These are phyloP conservation scores for Phania funesta DNA, from an alignment of 2,888 invertebrate species.

Conservation along the genomic window DNA sequence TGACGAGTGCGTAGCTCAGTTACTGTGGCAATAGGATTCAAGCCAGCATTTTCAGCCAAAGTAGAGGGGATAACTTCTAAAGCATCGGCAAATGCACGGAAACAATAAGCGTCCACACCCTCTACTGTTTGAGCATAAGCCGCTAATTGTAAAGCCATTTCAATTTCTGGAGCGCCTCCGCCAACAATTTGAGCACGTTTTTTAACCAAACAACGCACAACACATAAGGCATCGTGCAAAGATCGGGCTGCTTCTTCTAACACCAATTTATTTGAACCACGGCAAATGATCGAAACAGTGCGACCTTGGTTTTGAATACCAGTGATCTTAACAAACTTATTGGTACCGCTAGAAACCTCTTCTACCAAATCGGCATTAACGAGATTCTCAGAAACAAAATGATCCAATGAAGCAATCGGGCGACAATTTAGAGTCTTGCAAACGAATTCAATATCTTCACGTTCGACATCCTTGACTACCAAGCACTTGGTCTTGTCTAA, in stretches of 20 bases:
- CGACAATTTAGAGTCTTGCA: constrained; percentile 96
- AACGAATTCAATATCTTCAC: constrained; percentile 98
- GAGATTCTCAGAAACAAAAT: constrained; percentile 95
- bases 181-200: constrained; percentile 95
- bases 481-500: constrained; percentile 99
- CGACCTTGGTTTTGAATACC: constrained; percentile 93
- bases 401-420: constrained; percentile 99
- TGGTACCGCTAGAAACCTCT: constrained; percentile 93
- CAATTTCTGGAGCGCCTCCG: constrained; percentile 98
- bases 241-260: constrained; percentile 95
- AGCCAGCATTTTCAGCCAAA: constrained; percentile 91
- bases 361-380: constrained; percentile 96
- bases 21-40: constrained; percentile 96
- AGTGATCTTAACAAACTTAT: constrained; percentile 95
- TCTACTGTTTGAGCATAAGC: constrained; percentile 90
- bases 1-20: constrained; percentile 97
- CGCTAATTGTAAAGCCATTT: constrained; percentile 91
- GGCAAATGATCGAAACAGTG: constrained; percentile 95
- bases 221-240: constrained; percentile 93
- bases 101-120: constrained; percentile 97
- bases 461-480: constrained; percentile 98
- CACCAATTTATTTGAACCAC: constrained; percentile 92
- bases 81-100: constrained; percentile 97
- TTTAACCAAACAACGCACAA: constrained; percentile 97
- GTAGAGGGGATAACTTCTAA: constrained; percentile 96